These are phyloP conservation scores for Lasioglossum calceatum DNA, from an alignment of 2,888 invertebrate genomes.

Conservation along the genomic window DNA sequence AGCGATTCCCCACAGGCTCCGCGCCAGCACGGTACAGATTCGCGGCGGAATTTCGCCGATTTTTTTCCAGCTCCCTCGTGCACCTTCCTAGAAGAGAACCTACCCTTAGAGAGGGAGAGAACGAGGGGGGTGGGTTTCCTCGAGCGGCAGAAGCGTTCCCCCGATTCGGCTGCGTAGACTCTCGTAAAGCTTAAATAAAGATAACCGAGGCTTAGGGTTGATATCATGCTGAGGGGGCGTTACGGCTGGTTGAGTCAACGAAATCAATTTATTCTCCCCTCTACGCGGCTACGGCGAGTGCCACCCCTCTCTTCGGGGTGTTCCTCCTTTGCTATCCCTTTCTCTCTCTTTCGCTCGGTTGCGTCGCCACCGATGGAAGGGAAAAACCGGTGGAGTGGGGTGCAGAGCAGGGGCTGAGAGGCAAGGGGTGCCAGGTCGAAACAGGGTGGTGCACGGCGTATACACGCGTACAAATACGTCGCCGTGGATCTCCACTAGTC, in stretches of 20 bases:
- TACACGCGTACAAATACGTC: conserved; percentile 46
- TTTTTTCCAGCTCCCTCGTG: conserved; percentile 41
- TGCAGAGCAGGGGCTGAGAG: background rate
- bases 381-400: conserved; percentile 51
- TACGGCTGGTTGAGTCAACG: conserved; percentile 84
- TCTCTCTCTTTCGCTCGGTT: conserved; percentile 11
- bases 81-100: conserved; percentile 15
- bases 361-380: conserved; percentile 39
- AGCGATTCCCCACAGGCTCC: conserved; percentile 1
- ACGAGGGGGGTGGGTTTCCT: conserved; percentile 65
- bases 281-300: conserved; percentile 36
- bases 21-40: background rate
- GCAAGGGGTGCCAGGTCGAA: conserved; percentile 55
- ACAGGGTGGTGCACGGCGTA: conserved; percentile 57
- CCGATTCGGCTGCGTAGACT: conserved; percentile 79
- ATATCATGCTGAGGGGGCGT: conserved; percentile 83
- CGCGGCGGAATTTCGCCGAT: conserved; percentile 14
- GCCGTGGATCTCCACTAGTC: conserved; percentile 4
- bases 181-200: conserved; percentile 84
- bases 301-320: conserved; percentile 54
- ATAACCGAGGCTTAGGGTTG: conserved; percentile 84
- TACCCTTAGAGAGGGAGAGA: background rate
- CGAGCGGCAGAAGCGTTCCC: conserved; percentile 71
- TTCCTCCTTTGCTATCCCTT: conserved; percentile 53
- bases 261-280: conserved; percentile 84